These are phyloP conservation scores for Desmophyllum pertusum DNA, from an alignment of 92 coral and sea anemone species.

Conservation along the genomic window DNA sequence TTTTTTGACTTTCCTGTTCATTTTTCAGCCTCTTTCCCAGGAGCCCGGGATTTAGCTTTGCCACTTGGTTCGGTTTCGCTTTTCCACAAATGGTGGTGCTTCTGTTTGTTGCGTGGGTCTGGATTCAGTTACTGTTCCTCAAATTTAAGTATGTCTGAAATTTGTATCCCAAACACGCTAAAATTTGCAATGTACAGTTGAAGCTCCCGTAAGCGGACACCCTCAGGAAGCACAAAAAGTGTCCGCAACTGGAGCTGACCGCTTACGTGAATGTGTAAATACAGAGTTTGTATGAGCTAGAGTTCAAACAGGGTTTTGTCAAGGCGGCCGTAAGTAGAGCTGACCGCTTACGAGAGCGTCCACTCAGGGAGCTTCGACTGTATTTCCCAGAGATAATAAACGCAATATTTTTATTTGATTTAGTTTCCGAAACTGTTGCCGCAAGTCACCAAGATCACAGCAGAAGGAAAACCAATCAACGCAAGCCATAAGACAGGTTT, in stretches of 20 bases:
- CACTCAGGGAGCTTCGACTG: too few species aligned
- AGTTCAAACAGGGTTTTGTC: too few species aligned
- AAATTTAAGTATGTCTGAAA: slow-evolving; percentile 60
- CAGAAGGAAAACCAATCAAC: slow-evolving; percentile 32
- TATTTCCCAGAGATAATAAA: too few species aligned
- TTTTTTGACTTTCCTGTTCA: background rate
- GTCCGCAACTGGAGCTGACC: too few species aligned
- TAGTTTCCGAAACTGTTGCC: slow-evolving; percentile 19
- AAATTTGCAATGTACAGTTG: too few species aligned
- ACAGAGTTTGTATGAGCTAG: too few species aligned
- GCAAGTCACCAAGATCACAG: slow-evolving; percentile 15
- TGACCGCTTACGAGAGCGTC: too few species aligned
- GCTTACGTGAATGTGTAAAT: too few species aligned
- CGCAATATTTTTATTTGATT: background rate
- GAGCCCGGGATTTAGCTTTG: slow-evolving; percentile 96
- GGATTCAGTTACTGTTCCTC: slow-evolving; percentile 87
- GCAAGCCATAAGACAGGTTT: slow-evolving; percentile 61
- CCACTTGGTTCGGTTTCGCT: slow-evolving; percentile 93
- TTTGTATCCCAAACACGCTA: background rate
- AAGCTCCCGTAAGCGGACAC: too few species aligned
- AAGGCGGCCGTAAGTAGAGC: too few species aligned
- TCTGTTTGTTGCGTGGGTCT: slow-evolving; percentile 87
- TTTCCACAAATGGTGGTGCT: slow-evolving; percentile 96
- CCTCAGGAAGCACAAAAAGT: too few species aligned
- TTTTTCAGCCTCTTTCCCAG: slow-evolving; percentile 74